Evolutionary conservation across 2,797 vertebrate genomes (phyloP).

Genomic region (Macropus fuliginosus): DNA sequence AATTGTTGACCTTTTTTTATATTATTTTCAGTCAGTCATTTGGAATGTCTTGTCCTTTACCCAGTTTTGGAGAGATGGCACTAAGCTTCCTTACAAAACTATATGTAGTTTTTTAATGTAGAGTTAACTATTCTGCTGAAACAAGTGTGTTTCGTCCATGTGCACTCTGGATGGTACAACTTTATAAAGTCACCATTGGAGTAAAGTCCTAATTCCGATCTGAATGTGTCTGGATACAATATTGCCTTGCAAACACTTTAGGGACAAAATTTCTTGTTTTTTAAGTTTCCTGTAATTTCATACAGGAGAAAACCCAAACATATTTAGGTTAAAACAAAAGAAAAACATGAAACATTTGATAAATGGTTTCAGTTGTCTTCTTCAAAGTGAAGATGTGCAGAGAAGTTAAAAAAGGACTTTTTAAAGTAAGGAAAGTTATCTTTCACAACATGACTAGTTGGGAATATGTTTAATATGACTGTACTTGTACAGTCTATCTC

Average conservation of each 20-base stretch:
- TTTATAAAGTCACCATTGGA: constrained; percentile 3
- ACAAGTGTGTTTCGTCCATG: constrained; percentile 8
- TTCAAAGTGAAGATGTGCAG: constrained; percentile 21
- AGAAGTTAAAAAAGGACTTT: background rate
- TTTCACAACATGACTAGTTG: too few relatives aligned
- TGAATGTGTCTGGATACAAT: constrained; percentile 38
- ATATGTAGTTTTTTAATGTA: background rate
- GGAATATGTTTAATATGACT: too few relatives aligned
- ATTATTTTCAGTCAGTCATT: background rate
- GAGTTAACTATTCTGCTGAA: constrained; percentile 10
- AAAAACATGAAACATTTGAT: background rate
- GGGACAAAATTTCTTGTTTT: constrained; percentile 45
- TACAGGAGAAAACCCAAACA: constrained; percentile 18
- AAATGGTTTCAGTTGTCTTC: constrained; percentile 10
- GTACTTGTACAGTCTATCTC: too few relatives aligned
- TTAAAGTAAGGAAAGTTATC: constrained; percentile 30
- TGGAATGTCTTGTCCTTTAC: background rate
- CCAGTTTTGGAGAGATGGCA: background rate
- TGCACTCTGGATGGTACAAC: background rate
- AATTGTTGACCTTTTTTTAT: background rate
- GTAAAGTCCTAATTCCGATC: constrained; percentile 26
- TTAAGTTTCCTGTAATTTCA: constrained; percentile 48
- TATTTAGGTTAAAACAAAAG: background rate
- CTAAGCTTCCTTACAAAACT: background rate
- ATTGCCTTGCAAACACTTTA: constrained; percentile 49